Evolutionary conservation across 2,888 invertebrate genomes (phyloP), one percentile per base, ranked within the genome.

Genomic region (Nemotelus nigrinus): DNA sequence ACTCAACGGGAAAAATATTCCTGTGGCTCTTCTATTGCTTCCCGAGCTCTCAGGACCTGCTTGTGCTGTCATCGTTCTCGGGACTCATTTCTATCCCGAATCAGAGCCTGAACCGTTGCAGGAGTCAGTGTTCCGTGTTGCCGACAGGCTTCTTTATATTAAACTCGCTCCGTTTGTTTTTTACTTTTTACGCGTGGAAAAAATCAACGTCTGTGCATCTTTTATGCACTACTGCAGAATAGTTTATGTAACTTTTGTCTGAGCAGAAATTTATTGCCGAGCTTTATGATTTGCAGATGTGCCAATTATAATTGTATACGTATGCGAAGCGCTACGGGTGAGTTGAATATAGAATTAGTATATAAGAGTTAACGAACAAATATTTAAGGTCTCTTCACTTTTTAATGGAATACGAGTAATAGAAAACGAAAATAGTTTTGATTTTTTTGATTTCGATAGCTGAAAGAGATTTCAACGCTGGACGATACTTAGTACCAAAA

Each of bases 221-320:
- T 72, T 72, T 72, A 72, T 72, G 58, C 45, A 45, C 45, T 50
- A 50, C 67, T 72, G 60, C 72, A 72, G 72, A 72, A 72, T 68
- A 72, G 72, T 72, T 72, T 72, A 58, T 72, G 72, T 72, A 72
- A 72, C 72, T 58, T 72, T 72, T 72, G 72, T 58, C 71, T 71
- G 57, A 71, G 71, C 44, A 57, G 58, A 58, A 58, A 72, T 44
- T 58, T 58, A 72, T 58, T 72, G 72, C 58, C 10, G 39, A 47
- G 50, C 50, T 68, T 8, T 48, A 50, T 25, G 67, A 68, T 68
- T 68, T 50, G 6, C 50, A 68, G 50, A 68, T 68, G 47, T 65
- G 65, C 47, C 45, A 65, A 65, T 65, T 47, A 65, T 65, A 25
- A 65, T n/a, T 65, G 45, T n/a, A 65, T 41, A 65, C n/a, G 2